A percentile compares a stretch with the other conserved stretches of the same genome.
Evolutionary conservation across 2,113 vertebrate genomes (phyloP).

Genomic region (Tursiops truncatus): DNA sequence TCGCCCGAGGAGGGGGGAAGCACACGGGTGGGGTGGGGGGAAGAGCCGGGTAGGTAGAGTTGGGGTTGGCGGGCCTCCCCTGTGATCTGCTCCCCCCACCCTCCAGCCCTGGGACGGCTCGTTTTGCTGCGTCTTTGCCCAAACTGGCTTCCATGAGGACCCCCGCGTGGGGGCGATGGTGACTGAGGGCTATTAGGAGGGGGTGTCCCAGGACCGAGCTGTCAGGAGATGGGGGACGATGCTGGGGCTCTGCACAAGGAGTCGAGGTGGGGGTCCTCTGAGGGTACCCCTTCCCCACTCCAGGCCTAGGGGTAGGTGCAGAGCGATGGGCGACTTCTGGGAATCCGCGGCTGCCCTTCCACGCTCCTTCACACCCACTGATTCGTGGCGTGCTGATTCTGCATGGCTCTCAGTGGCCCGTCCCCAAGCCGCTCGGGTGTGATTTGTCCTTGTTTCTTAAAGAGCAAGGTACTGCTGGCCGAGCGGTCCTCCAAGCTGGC

Average conservation of each 20-base stretch:
- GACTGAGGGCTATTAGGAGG: not conserved
- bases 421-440: rapidly evolving
- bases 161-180: rapidly evolving
- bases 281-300: too few relatives aligned
- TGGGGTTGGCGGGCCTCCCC: not conserved
- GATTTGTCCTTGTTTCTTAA: too few relatives aligned
- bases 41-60: not conserved
- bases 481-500: rapidly evolving
- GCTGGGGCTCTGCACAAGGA: not conserved
- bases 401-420: too few relatives aligned
- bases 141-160: not conserved
- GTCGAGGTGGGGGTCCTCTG: too few relatives aligned
- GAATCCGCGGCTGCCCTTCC: rapidly evolving
- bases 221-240: not conserved
- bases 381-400: rapidly evolving
- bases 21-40: too few relatives aligned
- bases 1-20: too few relatives aligned
- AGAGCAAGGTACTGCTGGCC: not conserved
- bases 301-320: not conserved
- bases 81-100: not conserved
- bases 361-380: rapidly evolving
- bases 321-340: rapidly evolving
- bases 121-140: not conserved
- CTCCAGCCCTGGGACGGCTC: rapidly evolving
- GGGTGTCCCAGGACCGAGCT: rapidly evolving